These are phyloP conservation scores for Calephelis perditalis DNA, from an alignment of 2,888 invertebrate genomes.

Conservation along the genomic window DNA sequence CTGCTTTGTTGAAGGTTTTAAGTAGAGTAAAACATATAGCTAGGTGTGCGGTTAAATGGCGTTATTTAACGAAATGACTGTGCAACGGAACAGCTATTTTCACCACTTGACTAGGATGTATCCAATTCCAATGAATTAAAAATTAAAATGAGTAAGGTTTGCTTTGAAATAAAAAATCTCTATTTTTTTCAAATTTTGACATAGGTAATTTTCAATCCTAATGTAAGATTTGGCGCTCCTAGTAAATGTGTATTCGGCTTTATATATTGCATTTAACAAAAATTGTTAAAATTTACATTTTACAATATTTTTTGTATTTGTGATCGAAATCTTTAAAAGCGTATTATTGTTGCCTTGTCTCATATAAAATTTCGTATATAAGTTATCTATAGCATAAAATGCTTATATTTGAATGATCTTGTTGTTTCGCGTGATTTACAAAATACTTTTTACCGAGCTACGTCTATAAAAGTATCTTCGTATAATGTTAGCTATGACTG, in stretches of 20 bases:
- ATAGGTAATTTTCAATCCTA: not conserved
- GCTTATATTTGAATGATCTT: slow-evolving; percentile 1
- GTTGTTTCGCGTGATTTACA: not conserved
- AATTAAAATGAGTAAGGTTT: no score
- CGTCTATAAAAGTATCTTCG: no score
- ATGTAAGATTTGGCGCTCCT: not conserved
- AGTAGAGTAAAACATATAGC: no score
- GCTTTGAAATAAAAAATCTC: no score
- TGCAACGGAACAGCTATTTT: no score
- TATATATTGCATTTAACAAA: slow-evolving; percentile 12
- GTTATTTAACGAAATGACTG: no score
- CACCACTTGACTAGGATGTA: no score
- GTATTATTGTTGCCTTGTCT: slow-evolving; percentile 11
- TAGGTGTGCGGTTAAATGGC: no score
- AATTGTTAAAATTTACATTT: not conserved
- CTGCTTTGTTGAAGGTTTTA: no score
- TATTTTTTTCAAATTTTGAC: no score
- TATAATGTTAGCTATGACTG: no score
- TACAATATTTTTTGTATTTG: slow-evolving; percentile 4
- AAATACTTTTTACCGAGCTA: not conserved
- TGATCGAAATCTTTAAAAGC: not conserved
- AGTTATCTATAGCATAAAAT: slow-evolving; percentile 4
- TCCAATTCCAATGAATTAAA: no score
- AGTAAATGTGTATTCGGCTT: slow-evolving; percentile 6
- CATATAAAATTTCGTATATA: not conserved